A percentile compares a stretch with the other conserved stretches of the same genome.
Evolutionary conservation across 2,888 invertebrate genomes (phyloP).

Genomic region (Prosapia bicincta): DNA sequence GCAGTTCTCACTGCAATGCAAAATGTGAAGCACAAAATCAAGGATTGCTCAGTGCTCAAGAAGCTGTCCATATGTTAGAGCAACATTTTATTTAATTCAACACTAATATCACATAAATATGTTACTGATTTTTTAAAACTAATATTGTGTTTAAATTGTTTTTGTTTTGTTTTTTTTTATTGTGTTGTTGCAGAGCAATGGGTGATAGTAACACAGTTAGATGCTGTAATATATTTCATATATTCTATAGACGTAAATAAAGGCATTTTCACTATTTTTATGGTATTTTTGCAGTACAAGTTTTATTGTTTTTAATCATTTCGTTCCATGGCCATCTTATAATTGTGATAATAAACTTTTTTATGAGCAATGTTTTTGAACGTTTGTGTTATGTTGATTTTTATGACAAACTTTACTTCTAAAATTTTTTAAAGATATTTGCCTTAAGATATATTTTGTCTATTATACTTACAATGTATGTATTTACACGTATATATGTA

Average conservation of each 20-base stretch:
- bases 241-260: not conserved
- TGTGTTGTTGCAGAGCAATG: not conserved
- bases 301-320: not conserved
- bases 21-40: not conserved
- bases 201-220: not conserved
- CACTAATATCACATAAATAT: not conserved
- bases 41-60: not conserved
- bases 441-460: not conserved
- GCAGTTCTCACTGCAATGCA: not conserved
- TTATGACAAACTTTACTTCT: not conserved
- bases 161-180: not conserved
- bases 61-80: too few species aligned
- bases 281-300: not conserved
- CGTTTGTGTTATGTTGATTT: not conserved
- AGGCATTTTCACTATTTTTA: not conserved
- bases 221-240: not conserved
- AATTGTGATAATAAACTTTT: not conserved
- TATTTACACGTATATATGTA: not conserved
- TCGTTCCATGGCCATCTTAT: not conserved
- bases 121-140: not conserved
- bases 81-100: too few species aligned
- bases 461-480: not conserved
- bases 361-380: not conserved
- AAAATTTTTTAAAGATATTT: not conserved
- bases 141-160: not conserved